Evolutionary conservation across 2,888 invertebrate genomes (phyloP).

Genomic region (Ischnus inquisitorius): DNA sequence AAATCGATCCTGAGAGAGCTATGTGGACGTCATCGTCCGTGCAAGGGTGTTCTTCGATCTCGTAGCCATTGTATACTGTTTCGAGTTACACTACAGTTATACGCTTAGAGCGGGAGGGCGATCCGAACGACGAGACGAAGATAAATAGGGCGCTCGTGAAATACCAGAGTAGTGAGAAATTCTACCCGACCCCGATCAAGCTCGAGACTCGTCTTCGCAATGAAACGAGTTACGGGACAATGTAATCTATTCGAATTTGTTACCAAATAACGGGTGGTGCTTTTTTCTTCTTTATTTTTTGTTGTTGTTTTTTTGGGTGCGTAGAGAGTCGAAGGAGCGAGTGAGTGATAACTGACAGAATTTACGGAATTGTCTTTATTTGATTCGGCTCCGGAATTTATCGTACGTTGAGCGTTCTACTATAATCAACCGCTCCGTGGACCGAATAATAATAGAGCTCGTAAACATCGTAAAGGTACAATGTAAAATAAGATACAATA

Average conservation of each 20-base stretch:
- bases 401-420: too few species aligned
- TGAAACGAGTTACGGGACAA: background rate
- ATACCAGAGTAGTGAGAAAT: conserved; percentile 31
- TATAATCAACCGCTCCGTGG: too few species aligned
- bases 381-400: too few species aligned
- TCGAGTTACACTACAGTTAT: background rate
- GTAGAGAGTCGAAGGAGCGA: too few species aligned
- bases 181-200: conserved; percentile 25
- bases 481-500: too few species aligned
- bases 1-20: conserved; percentile 28
- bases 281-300: background rate
- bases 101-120: background rate
- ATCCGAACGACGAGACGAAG: conserved; percentile 9
- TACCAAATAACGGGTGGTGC: too few species aligned
- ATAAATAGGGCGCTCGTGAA: conserved; percentile 38
- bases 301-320: too few species aligned
- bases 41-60: conserved; percentile 14
- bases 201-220: background rate
- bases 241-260: conserved; percentile 1
- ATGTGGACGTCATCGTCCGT: conserved; percentile 32
- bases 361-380: too few species aligned
- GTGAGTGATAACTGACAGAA: too few species aligned
- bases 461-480: too few species aligned
- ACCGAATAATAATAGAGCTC: too few species aligned
- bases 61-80: conserved; percentile 10